Percentiles rank a stretch among this genome's conserved stretches.
Conservation (phyloP, 2,888 invertebrate species). For the Octonoba sinensis region DNA sequence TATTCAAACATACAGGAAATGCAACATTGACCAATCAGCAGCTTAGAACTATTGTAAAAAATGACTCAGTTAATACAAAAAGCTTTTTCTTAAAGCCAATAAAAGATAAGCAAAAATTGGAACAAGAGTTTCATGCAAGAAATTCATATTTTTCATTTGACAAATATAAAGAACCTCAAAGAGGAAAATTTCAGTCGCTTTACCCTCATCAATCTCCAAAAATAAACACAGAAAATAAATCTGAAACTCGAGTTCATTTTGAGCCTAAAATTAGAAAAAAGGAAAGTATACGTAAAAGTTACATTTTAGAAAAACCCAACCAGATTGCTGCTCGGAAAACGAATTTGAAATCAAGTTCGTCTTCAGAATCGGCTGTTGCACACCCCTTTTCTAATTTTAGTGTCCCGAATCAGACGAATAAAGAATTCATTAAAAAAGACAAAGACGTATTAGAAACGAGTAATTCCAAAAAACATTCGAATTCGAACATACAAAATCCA, state of each 20-base stretch:
- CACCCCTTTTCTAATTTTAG: not conserved
- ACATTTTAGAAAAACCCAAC: conserved; percentile 3
- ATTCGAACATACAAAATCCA: not conserved
- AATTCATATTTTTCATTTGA: conserved; percentile 13
- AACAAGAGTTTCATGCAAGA: conserved; percentile 16
- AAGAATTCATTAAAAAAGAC: not conserved
- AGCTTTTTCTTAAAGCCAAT: conserved; percentile 26
- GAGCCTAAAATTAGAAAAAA: not conserved
- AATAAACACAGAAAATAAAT: not conserved
- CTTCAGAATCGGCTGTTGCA: conserved; percentile 19
- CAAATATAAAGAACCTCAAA: conserved; percentile 17
- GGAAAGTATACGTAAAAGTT: not conserved
- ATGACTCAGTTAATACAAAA: not conserved
- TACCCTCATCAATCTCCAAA: conserved; percentile 10
- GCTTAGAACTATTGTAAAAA: too few species aligned
- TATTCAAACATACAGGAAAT: too few species aligned
- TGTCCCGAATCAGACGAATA: not conserved
- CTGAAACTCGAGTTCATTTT: too few species aligned
- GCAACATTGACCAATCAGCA: too few species aligned
- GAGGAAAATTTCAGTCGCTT: conserved; percentile 7
- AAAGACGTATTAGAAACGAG: not conserved
- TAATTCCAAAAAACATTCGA: not conserved
- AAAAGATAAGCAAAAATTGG: conserved; percentile 3
- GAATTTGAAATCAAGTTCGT: not conserved
- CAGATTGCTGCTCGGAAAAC: not conserved